Evolutionary conservation across 2,797 vertebrate genomes (phyloP).

Genomic region (Ptychadena robeensis): DNA sequence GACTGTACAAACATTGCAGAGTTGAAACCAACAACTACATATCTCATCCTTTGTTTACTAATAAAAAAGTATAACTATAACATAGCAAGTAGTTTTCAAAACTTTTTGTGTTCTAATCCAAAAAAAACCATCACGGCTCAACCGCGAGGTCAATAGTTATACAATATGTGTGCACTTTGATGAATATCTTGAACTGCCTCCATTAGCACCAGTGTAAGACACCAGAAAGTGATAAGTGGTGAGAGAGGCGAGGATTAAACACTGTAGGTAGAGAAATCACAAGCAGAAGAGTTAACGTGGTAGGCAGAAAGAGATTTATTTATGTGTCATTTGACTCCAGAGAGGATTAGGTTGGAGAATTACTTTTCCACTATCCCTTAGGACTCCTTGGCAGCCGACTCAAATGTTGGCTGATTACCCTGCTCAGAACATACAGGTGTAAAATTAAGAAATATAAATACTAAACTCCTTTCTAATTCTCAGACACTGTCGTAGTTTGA

Average conservation of each 20-base stretch:
- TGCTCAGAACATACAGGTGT: constrained; percentile 13
- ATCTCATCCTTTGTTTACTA: neutral
- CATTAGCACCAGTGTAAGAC: neutral
- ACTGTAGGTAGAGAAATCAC: constrained; percentile 57
- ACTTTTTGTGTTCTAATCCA: neutral
- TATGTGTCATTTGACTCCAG: constrained; percentile 52
- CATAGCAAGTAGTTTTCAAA: neutral
- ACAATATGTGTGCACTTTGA: neutral
- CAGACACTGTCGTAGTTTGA: constrained; percentile 3
- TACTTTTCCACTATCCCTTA: constrained; percentile 73
- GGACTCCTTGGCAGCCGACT: constrained; percentile 76
- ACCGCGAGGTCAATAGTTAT: constrained; percentile 1
- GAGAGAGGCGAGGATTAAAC: constrained; percentile 2
- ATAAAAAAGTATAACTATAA: no score
- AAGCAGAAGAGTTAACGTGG: constrained; percentile 19
- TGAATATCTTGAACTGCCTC: neutral
- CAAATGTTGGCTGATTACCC: constrained; percentile 69
- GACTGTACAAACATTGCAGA: neutral
- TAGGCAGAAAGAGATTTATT: constrained; percentile 42
- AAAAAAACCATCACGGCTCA: neutral
- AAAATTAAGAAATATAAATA: constrained; percentile 35
- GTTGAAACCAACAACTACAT: neutral
- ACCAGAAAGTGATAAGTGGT: neutral
- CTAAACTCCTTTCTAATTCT: constrained; percentile 14
- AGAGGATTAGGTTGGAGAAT: constrained; percentile 64